Base-by-base conservation (phyloP, 2,113 vertebrate genomes). In the Lagopus muta region DNA sequence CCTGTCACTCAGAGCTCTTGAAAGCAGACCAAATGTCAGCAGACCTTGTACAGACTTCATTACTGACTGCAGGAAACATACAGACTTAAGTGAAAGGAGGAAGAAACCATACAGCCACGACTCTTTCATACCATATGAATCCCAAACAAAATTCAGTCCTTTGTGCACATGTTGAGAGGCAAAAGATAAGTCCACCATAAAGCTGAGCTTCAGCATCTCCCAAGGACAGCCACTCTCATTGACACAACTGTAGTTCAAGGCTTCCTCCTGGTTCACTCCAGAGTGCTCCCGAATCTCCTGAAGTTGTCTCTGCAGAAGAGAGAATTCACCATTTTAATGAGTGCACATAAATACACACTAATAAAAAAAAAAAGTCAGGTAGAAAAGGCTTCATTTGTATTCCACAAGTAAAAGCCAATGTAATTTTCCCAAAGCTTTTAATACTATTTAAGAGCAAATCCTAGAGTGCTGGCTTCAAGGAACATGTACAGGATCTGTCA, bases 1-100 rank as follows among this genome's bases (percentile, higher is more conserved):
- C 98, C 98, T 98, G 98, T 96, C 97, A 60, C 98, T 98, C 98
- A 98, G 97, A 95, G 79, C 79, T 98, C 88, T 96, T n/a, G 36
- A 80, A 77, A 95, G 55, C 27, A 79, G 78, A 93, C 57, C 90
- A 93, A 60, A 32, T 40, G 73, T 73, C 94, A 93, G 90, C 85
- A 95, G 85, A 77, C 24, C 43, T 88, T 64, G 12, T 25, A 76
- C 20, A 62, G 55, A 66, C 64, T 90, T 93, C 86, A 82, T 45
- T 67, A 57, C 22, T 43, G 58, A 86, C 42, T 82, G 89, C 73
- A n/a, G 36, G 73, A 93, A 94, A 93, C 42, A 66, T 7, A 18
- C 27, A 91, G 75, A 79, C n/a, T 75, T 58, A 92, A 78, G 43
- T 10, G 87, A 36, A 71, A 36, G 75, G 24, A 88, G 47, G 48